Base-by-base conservation (phyloP, 2,797 vertebrate species). In the Spatula clypeata region DNA sequence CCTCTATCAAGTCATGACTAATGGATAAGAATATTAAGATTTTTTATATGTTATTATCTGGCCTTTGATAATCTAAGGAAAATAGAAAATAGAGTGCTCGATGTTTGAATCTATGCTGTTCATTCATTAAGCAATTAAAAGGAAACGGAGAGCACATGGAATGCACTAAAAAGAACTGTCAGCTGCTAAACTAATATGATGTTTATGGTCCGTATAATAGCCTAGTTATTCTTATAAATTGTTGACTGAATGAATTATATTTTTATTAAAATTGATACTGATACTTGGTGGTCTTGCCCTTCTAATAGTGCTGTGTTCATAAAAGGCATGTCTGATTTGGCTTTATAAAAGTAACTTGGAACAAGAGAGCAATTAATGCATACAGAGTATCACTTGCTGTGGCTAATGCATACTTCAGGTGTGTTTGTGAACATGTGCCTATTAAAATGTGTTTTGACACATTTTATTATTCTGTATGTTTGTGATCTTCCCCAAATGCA, bases 121-220 rank as follows among this genome's bases (percentile, higher is more conserved):
- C 23, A 47, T 94, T 94, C 72, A 86, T 89, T 92, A 92, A 73
- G 71, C 27, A 75, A 82, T 91, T 90, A 90, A 93, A 92, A 87
- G 36, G 20, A 49, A 84, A n/a, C 34, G 31, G 66, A 87, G 26
- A 72, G 11, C 16, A 31, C 49, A 31, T 20, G 27, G 62, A 93
- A 73, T 66, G 38, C 62, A n/a, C 65, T 65, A 66, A 91, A 92
- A 90, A 92, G 75, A 67, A 24, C 67, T 84, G 74, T 66, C 76
- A 92, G 51, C 19, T 32, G 29, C 70, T 84, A 81, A 38, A 26
- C 51, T 83, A 90, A 40, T 83, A 69, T 53, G 32, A 36, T 47
- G 20, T 61, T 77, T 61, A 47, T 62, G 61, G 34, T 73, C 62
- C 84, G 54, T 73, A 31, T 31, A 85, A 74, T 13, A 55, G 17